These are phyloP conservation scores for Drosophila burlai DNA, from an alignment of 1,140 invertebrate genomes.

Conservation along the genomic window DNA sequence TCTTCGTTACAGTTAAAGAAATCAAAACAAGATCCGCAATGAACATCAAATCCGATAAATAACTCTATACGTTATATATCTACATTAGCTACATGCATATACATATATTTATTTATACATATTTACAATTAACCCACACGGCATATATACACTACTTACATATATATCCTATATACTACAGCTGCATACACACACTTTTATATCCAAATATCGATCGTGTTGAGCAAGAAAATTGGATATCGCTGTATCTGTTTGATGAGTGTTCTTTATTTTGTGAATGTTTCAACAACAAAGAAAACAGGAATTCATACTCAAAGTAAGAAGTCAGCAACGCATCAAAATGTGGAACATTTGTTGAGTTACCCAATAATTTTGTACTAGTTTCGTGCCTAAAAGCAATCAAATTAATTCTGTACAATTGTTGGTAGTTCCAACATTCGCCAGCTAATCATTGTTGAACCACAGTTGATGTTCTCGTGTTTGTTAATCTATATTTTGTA, in stretches of 20 bases:
- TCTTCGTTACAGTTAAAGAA: slow-evolving; percentile 44
- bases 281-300: neutral
- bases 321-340: neutral
- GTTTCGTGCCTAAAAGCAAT: neutral
- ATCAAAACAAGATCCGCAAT: slow-evolving; percentile 30
- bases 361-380: neutral
- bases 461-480: neutral
- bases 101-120: slow-evolving; percentile 50
- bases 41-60: slow-evolving; percentile 35
- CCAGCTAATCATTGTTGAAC: neutral
- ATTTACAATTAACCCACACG: slow-evolving; percentile 54
- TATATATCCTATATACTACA: slow-evolving; percentile 31
- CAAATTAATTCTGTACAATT: neutral
- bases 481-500: slow-evolving; percentile 2
- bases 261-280: neutral
- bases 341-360: slow-evolving; percentile 2
- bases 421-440: neutral
- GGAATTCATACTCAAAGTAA: no score
- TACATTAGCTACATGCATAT: slow-evolving; percentile 43
- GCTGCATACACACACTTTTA: slow-evolving; percentile 20
- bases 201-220: slow-evolving; percentile 18
- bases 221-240: slow-evolving; percentile 10
- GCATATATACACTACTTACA: slow-evolving; percentile 42
- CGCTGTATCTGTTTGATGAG: neutral
- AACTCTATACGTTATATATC: slow-evolving; percentile 55